Evolutionary conservation across 2,113 vertebrate species (phyloP), one percentile per base, ranked within the genome.

Genomic region (Noctilio leporinus): DNA sequence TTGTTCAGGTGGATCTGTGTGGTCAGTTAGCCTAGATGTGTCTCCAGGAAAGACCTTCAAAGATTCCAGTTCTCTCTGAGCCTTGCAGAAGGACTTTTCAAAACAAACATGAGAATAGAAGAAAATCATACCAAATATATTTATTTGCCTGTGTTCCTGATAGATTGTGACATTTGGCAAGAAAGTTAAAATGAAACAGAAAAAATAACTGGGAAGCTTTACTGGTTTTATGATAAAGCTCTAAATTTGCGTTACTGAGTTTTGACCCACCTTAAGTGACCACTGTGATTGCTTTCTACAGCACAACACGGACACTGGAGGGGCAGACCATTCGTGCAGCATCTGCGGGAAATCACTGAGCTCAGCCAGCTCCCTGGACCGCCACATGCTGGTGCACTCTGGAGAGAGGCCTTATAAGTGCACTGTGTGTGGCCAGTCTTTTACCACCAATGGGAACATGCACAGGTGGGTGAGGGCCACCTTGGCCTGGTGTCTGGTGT

Each of bases 361-460:
- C 98, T 99, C 99, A 1, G 99, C 99, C 67, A 99, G 99, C 96
- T 99, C 99, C 67, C 98, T 99, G 86, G 99, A 99, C 98, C 98
- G 99, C 80, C 99, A 99, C 98, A 99, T 99, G 99, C 98, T 99
- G 98, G 99, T 99, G 35, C 99, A 99, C 98, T 99, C 99, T 86
- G 99, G 99, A 35, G 99, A 99, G 98, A 98, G 99, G 89, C 99
- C 99, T 72, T 99, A 99, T 98, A 99, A 99, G 90, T 99, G 99
- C 91, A 97, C 96, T 3, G 98, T 99, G 96, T 99, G 99, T 53
- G 98, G 99, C 77, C 99, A 99, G 98, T 99, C 99, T n/a, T 99
- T 99, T 97, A 99, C 99, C 98, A 99, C 99, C 98, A 99, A 99
- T 92, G 99, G 99, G 93, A 99, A 99, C 98, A 99, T 99, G 99